These are phyloP conservation scores for Pristionchus fissidentatus DNA, from an alignment of 2,888 invertebrate genomes.

Conservation along the genomic window DNA sequence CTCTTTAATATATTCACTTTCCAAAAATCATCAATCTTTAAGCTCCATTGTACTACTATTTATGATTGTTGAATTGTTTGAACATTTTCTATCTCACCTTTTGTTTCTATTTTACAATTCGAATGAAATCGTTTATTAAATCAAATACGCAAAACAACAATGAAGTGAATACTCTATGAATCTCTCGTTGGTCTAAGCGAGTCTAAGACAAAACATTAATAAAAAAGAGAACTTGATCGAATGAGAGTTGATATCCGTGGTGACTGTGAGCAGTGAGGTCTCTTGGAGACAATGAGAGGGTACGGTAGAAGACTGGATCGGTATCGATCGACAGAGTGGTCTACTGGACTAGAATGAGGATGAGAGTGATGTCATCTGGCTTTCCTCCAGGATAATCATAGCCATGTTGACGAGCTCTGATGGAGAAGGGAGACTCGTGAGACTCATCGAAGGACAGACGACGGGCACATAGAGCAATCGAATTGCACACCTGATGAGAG, in stretches of 20 bases:
- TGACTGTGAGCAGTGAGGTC: not conserved
- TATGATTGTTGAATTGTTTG: not conserved
- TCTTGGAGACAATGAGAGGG: conserved; percentile 17
- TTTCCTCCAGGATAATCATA: conserved; percentile 93
- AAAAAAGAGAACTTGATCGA: conserved; percentile 27
- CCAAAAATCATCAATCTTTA: no score
- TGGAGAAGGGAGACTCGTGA: conserved; percentile 95
- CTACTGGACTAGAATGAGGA: conserved; percentile 87
- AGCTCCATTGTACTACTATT: not conserved
- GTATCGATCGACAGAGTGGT: not conserved
- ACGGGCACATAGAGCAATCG: conserved; percentile 94
- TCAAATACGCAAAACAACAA: conserved; percentile 30
- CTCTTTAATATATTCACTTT: not conserved
- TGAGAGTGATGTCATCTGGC: conserved; percentile 97
- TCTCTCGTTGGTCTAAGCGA: conserved; percentile 16
- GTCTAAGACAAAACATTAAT: not conserved
- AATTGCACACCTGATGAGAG: conserved; percentile 80
- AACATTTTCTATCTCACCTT: not conserved
- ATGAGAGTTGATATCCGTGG: conserved; percentile 11
- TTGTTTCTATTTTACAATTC: not conserved
- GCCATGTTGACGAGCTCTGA: conserved; percentile 92
- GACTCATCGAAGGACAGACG: conserved; percentile 93
- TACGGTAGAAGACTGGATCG: not conserved
- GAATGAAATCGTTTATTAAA: not conserved
- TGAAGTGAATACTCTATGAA: conserved; percentile 37